A percentile compares a stretch with the other conserved stretches of the same genome.
Conservation (phyloP, 1,140 invertebrate species). For the Tigriopus japonicus region DNA sequence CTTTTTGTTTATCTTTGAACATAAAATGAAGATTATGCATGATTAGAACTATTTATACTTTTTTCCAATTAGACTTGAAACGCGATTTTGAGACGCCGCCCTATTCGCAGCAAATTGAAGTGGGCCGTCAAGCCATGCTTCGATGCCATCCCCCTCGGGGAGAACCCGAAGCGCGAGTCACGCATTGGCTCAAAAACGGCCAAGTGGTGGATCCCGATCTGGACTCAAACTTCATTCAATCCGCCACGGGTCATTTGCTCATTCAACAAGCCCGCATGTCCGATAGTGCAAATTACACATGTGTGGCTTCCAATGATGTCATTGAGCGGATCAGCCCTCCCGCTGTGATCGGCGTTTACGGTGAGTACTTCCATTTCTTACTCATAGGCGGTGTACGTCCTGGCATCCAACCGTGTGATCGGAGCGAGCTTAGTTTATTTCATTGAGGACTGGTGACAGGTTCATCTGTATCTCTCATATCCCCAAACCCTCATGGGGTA, state of each 20-base stretch:
- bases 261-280: not conserved
- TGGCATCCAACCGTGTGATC: too few species aligned
- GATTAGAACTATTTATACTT: too few species aligned
- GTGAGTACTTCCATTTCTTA: not conserved
- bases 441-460: too few species aligned
- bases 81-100: conserved; percentile 11
- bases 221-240: conserved; percentile 2
- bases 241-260: conserved; percentile 1
- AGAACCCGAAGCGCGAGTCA: not conserved
- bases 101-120: conserved; percentile 2
- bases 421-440: too few species aligned
- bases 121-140: conserved; percentile 3
- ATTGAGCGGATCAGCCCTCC: not conserved
- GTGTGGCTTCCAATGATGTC: conserved; percentile 7
- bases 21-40: too few species aligned
- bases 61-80: not conserved
- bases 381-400: too few species aligned
- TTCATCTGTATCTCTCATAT: too few species aligned
- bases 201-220: not conserved
- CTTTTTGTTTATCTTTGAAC: too few species aligned
- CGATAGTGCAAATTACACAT: conserved; percentile 6
- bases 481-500: too few species aligned
- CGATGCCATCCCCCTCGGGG: conserved; percentile 11
- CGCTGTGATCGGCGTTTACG: conserved; percentile 1
- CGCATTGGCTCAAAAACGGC: conserved; percentile 6